Base-by-base conservation (phyloP, 35 echinoderm and acorn worm genomes). In the Amphiura filiformis region DNA sequence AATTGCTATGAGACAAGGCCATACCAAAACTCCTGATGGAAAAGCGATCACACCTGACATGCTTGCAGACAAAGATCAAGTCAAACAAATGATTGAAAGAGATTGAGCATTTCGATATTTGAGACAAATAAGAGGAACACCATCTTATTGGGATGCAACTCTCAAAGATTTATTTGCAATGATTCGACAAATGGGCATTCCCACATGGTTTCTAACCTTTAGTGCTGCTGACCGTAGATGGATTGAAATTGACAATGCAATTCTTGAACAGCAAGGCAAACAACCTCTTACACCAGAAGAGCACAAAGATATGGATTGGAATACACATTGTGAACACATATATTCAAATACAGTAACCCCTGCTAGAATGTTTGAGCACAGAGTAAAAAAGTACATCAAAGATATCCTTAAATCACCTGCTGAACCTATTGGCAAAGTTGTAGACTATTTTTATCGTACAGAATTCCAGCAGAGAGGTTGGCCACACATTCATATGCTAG, bases 311-410 rank as follows among this genome's bases (percentile, higher is more conserved):
- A 70, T 91, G 11, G 78, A 86, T 47, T 94, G 92, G 92, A 41
- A 78, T 76, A 80, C 65, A 0, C 80, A 94, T 61, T 94, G 93
- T 84, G 75, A 84, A 35, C 57, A 91, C 2, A 3, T 90, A 34
- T 80, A 47, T 34, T 65, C 39, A 33, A 90, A 94, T 83, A 87
- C 92, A 38, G 92, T 94, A 0, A 94, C 84, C 39, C 88, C 76
- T 35, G 89, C 93, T 13, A 91, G 88, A 88, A 91, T 94, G 84
- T 94, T 94, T 81, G 82, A 94, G 35, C 38, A 86, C 47, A 76
- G 93, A 82, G 75, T 91, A n/a, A 57, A 91, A 56, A 57, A 37
- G 0, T 94, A 91, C 77, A 56, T 90, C 0, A 80, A 42, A 70
- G n/a, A 87, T 17, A 88, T 94, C 1, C 91, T 94, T 30, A 32